Percentiles rank a stretch among this genome's conserved stretches.
These are phyloP conservation scores for Choloepus hoffmanni DNA, from an alignment of 2,113 vertebrate species.

Conservation along the genomic window DNA sequence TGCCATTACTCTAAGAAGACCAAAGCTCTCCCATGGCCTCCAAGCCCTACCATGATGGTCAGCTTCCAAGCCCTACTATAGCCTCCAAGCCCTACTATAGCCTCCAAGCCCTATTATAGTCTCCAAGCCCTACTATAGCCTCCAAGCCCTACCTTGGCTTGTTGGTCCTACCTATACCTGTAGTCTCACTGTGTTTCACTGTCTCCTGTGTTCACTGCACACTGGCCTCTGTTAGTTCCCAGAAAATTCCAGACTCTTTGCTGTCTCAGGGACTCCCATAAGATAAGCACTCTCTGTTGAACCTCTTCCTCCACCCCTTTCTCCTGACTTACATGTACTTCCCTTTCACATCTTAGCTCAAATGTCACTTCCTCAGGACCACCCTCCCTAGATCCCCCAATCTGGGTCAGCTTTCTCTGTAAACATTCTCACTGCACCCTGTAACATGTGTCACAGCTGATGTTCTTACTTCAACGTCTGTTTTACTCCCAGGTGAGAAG, in stretches of 20 bases:
- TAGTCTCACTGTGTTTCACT: too few species aligned
- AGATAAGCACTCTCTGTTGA: accelerated
- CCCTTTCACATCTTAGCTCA: accelerated
- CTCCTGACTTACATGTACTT: not conserved
- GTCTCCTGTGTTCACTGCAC: not conserved
- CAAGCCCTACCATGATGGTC: too few species aligned
- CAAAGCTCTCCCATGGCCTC: too few species aligned
- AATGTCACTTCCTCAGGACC: not conserved
- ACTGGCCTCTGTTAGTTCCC: not conserved
- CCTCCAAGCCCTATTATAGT: too few species aligned
- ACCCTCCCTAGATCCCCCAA: not conserved
- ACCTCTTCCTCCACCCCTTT: accelerated
- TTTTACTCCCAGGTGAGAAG: not conserved
- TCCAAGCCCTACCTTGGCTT: too few species aligned
- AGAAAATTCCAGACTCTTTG: not conserved
- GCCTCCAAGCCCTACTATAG: too few species aligned
- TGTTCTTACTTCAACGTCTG: too few species aligned
- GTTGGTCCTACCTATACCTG: not conserved
- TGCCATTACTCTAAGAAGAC: not conserved
- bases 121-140: too few species aligned
- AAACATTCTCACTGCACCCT: accelerated
- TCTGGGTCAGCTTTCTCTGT: not conserved
- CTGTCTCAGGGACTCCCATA: not conserved
- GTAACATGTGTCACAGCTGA: accelerated
- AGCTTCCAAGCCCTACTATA: too few species aligned